Evolutionary conservation across 2,113 vertebrate species (phyloP).

Genomic region (Solea solea): DNA sequence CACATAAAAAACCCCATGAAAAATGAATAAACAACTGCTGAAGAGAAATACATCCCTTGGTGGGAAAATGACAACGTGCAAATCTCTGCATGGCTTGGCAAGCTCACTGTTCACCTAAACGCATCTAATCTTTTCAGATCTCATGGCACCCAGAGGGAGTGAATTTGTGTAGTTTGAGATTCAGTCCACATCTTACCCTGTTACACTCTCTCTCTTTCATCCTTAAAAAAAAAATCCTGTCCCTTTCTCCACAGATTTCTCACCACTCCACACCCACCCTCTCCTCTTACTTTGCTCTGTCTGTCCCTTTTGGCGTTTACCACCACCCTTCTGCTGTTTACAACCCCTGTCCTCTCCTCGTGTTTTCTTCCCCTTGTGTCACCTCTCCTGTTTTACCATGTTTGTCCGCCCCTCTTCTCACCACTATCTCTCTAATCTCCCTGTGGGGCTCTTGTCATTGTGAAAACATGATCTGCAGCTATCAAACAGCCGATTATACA

Average conservation of each 20-base stretch:
- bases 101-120: conserved; percentile 37
- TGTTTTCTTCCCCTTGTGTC: conserved; percentile 28
- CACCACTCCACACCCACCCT: conserved; percentile 11
- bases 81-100: conserved; percentile 16
- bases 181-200: conserved; percentile 52
- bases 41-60: neutral
- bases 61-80: conserved; percentile 33
- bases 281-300: conserved; percentile 19
- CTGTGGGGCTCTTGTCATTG: conserved; percentile 72
- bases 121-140: conserved; percentile 64
- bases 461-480: conserved; percentile 79
- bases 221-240: conserved; percentile 40
- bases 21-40: neutral
- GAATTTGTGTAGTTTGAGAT: conserved; percentile 52
- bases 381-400: conserved; percentile 13
- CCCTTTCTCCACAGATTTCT: conserved; percentile 36
- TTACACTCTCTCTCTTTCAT: conserved; percentile 58
- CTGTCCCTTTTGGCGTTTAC: conserved; percentile 25
- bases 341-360: conserved; percentile 30
- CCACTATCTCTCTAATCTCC: conserved; percentile 56
- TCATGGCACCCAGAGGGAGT: conserved; percentile 21
- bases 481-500: conserved; percentile 79
- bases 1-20: neutral
- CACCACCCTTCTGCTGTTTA: conserved; percentile 29
- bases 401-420: conserved; percentile 19